A percentile compares a stretch with the other conserved stretches of the same genome.
These are phyloP conservation scores for Xerus inauris DNA, from an alignment of 2,113 vertebrate species.

Conservation along the genomic window DNA sequence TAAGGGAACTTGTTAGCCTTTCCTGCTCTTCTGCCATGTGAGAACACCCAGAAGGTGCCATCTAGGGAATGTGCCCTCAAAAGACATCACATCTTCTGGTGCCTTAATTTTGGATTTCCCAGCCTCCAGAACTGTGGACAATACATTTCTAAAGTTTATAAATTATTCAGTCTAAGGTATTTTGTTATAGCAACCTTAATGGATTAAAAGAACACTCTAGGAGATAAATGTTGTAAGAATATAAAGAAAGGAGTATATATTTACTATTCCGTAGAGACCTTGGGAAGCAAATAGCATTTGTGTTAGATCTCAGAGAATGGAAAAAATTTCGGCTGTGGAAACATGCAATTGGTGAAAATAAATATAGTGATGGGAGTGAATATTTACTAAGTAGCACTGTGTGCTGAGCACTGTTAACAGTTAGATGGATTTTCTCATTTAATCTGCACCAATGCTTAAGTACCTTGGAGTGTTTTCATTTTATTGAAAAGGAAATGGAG, in stretches of 20 bases:
- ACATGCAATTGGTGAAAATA: background rate
- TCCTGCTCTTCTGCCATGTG: background rate
- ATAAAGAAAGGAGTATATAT: slow-evolving; percentile 3
- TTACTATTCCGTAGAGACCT: background rate
- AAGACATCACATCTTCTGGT: background rate
- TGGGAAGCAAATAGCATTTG: background rate
- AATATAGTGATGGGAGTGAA: background rate
- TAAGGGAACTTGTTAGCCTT: background rate
- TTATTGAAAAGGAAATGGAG: background rate
- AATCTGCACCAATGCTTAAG: background rate
- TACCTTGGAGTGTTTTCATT: background rate
- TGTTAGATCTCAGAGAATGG: slow-evolving; percentile 33
- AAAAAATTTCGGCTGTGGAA: background rate
- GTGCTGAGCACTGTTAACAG: background rate
- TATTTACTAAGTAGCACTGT: background rate
- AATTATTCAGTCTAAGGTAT: background rate
- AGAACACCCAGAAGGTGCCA: too few species aligned
- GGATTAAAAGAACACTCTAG: background rate
- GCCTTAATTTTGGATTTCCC: background rate
- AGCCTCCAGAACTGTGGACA: background rate
- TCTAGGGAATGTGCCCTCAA: background rate
- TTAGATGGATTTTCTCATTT: background rate
- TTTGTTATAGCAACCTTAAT: background rate
- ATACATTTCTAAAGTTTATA: background rate
- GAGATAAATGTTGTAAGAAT: background rate